Base-by-base conservation (phyloP, 2,797 vertebrate species). In the Syngnathus rostellatus region DNA sequence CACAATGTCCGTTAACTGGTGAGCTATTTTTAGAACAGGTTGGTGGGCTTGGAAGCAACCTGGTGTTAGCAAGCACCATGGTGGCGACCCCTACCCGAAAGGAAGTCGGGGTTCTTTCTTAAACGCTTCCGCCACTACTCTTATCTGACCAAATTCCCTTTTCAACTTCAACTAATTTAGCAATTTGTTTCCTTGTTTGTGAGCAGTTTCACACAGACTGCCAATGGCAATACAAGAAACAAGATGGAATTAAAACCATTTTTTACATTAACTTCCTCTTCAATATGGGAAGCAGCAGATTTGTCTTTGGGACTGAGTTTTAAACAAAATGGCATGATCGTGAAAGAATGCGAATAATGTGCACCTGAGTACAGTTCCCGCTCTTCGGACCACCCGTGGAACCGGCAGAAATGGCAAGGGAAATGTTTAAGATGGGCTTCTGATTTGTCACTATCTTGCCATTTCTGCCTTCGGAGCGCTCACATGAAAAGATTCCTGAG, bases 61-160 rank as follows among this genome's bases (percentile, higher is more conserved):
- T 25, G 10, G 53, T 12, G 21, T 5, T 54, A 54, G 5, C 21
- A 21, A 11, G 21, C 23, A 25, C 23, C 53, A 25, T 25, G 23
- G 10, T 54, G 11, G 53, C 25, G 53, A 54, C 23, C 53, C 53
- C 21, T 54, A 1, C 19, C 11, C 67, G 63, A 61, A 71, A 74
- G 81, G 79, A 84, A 77, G 76, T 77, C 73, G 45, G 74, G 70
- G 68, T 67, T 61, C 69, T 63, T 80, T 81, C 68, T 68, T 78
- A 72, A 82, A 72, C 83, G 77, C 75, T 86, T 85, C 77, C 79
- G 81, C 70, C 58, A 51, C 64, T 61, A 66, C 64, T 65, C 80
- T 81, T 81, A 77, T 83, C 79, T 75, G 66, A 70, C 70, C 54
- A 63, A 77, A 68, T 81, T 70, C 71, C 66, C 62, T 67, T 81